Evolutionary conservation across 1,140 invertebrate species (phyloP), one percentile per base, ranked within the genome.

Genomic region (Psilanteris sp.): DNA sequence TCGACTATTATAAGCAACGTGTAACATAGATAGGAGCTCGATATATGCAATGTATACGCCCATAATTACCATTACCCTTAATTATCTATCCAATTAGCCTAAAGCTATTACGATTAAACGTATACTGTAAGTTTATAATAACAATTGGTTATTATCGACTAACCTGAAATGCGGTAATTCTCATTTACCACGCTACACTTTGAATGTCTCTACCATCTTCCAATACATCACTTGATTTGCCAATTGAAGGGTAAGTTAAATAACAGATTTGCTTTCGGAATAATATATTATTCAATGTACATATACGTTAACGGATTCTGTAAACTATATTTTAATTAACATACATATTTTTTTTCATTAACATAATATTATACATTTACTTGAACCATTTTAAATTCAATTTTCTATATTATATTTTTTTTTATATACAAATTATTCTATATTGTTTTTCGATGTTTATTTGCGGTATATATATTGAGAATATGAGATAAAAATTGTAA

Each of bases 61-160:
- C 72, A 82, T 88, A 88, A 88, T 88, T 89, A 87, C 87, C 85
- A 85, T 87, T 83, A 88, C 87, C 87, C 86, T 87, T 87, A 89
- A 88, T 89, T 87, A 88, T 89, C 85, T 86, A 88, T 88, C 85
- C 86, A 88, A 88, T 88, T 89, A 89, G 85, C 87, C 87, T 70
- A 54, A 66, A 88, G 87, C 82, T 88, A 87, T 89, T 89, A 87
- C 84, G 86, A 89, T 89, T 89, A 89, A 87, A 87, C 82, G 83
- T 86, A 86, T 85, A 84, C 82, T 86, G 79, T 85, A 88, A 89
- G 85, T 88, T 89, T 88, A 88, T 89, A 88, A 89, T 87, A 89
- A 89, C 86, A 88, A 89, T 89, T 89, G 87, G 84, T 83, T 81
- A 81, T 61, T 79, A 89, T 88, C 85, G 85, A 87, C 80, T 82